phyloP scores from a whole-genome alignment of 2,797 vertebrate genomes.

The Acrocephalus scirpaceus region DNA sequence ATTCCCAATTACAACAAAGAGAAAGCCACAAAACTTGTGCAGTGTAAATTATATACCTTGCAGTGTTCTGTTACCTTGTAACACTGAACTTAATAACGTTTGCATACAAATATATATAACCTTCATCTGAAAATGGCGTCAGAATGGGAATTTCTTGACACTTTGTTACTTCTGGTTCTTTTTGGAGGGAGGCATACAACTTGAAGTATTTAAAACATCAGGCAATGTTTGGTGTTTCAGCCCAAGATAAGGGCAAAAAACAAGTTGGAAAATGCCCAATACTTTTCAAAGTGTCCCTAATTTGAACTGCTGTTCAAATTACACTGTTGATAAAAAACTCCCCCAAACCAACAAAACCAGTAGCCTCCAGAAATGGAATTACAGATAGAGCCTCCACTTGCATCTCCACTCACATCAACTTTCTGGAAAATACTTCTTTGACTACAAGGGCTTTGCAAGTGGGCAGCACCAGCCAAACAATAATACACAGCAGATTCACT shows the following conservation, averaged over 20 bases:
- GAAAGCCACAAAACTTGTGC: not conserved
- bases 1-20: not conserved
- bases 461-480: not conserved
- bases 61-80: not conserved
- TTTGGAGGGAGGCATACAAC: not conserved
- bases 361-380: not conserved
- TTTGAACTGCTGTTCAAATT: not conserved
- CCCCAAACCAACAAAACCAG: not conserved
- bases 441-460: not conserved
- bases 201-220: not conserved
- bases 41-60: not conserved
- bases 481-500: not conserved
- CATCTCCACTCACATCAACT: not conserved
- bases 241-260: not conserved
- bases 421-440: not conserved
- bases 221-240: not conserved
- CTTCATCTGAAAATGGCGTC: not conserved
- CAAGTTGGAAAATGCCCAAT: not conserved
- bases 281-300: not conserved
- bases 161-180: not conserved
- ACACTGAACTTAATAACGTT: not conserved
- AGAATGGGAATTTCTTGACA: not conserved
- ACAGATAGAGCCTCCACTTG: not conserved
- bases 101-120: not conserved
- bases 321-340: not conserved